Evolutionary conservation across 1,140 invertebrate species (phyloP), one percentile per base, ranked within the genome.

Genomic region (Listronotus bonariensis): DNA sequence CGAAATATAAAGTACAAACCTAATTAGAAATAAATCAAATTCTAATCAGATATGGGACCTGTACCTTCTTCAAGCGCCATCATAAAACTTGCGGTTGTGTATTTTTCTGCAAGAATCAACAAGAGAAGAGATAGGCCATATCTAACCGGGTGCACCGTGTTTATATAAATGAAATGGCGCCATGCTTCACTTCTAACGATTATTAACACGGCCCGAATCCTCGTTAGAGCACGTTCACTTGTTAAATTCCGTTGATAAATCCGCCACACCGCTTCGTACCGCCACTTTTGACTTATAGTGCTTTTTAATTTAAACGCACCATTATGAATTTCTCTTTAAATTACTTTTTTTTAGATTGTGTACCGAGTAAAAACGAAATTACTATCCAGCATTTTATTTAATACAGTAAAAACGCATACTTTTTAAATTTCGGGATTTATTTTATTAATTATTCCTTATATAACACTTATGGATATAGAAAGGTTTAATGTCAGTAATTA

Each of bases 141-240:
- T 74, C 75, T 73, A 66, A 68, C 65, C 40, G 68, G 52, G 59
- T 72, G 62, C 70, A 71, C 71, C 53, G 70, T 77, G 76, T 77
- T 76, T 76, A 74, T 77, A 77, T 75, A 77, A 77, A 77, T 77
- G 76, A 76, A 77, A 77, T 73, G 72, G 74, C 74, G 74, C 73
- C 74, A 75, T 77, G 67, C 69, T 66, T 77, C 76, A 77, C 71
- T 69, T 71, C 51, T 72, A 77, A 77, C 74, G 74, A 71, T 75
- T 77, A 75, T 76, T 76, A 77, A 73, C 64, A 72, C 57, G 69
- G 69, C 68, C 72, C 67, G 72, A 74, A 77, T 75, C 66, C 73
- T 74, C 74, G 69, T 75, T 76, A 74, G 72, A 72, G 74, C 76
- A 77, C 76, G 76, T 76, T 66, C 64, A 75, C 71, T 75, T 68